A percentile compares a stretch with the other conserved stretches of the same genome.
Evolutionary conservation across 2,113 vertebrate genomes (phyloP).

Genomic region (Rafetus swinhoei): DNA sequence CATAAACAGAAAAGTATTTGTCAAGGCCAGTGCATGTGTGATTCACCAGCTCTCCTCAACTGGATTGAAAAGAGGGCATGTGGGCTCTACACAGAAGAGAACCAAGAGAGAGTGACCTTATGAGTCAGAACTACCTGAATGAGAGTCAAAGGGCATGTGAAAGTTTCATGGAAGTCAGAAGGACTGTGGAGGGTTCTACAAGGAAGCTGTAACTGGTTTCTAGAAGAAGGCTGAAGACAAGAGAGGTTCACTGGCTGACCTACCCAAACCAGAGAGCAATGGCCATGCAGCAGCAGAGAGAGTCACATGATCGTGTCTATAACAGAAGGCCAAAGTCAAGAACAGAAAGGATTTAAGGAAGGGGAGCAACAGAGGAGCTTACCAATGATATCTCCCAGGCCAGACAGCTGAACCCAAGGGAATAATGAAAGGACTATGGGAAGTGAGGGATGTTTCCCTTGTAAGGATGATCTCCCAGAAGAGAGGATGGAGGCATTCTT

Average conservation of each 20-base stretch:
- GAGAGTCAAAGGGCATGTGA: neutral
- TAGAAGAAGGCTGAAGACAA: neutral
- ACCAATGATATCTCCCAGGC: neutral
- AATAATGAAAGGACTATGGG: neutral
- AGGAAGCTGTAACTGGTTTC: neutral
- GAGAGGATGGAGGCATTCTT: neutral
- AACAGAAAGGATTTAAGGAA: neutral
- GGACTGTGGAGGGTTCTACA: neutral
- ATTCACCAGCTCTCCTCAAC: neutral
- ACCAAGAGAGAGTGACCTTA: neutral
- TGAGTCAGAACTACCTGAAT: neutral
- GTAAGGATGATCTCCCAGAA: neutral
- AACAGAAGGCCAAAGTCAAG: neutral
- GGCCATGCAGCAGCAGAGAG: neutral
- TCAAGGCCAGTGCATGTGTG: neutral
- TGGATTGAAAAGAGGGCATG: neutral
- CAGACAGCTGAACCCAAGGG: neutral
- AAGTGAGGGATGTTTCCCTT: neutral
- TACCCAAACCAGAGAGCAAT: neutral
- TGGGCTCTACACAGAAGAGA: neutral
- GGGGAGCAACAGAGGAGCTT: neutral
- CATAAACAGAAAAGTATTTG: neutral
- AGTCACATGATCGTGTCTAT: neutral
- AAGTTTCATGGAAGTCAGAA: neutral
- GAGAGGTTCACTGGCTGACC: neutral